These are phyloP conservation scores for Petrolisthes cinctipes DNA, from an alignment of 2,888 invertebrate species.

Conservation along the genomic window DNA sequence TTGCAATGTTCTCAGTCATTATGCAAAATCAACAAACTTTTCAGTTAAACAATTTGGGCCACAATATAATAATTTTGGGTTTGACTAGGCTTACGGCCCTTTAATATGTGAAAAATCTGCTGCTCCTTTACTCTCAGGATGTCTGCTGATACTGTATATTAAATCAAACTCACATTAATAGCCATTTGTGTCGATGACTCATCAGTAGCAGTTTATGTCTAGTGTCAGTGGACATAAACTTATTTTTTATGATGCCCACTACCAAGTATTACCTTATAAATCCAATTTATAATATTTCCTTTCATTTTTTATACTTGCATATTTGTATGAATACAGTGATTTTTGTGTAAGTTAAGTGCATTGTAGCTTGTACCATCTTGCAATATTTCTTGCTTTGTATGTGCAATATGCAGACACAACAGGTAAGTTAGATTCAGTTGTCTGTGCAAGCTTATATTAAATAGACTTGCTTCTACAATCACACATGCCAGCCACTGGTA, in stretches of 20 bases:
- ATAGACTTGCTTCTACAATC: background rate
- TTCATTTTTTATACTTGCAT: background rate
- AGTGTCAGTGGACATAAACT: background rate
- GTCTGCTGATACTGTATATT: too few species aligned
- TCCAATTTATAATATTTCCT: background rate
- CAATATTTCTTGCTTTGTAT: constrained; percentile 15
- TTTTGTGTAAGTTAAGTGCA: background rate
- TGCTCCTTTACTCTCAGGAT: too few species aligned
- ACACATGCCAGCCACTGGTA: background rate
- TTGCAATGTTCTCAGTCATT: too few species aligned
- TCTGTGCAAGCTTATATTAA: background rate
- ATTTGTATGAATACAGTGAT: background rate
- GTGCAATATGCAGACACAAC: constrained; percentile 41
- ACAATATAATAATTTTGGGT: too few species aligned
- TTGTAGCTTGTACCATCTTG: constrained; percentile 21
- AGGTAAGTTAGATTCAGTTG: background rate
- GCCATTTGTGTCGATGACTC: too few species aligned
- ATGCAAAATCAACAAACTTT: too few species aligned
- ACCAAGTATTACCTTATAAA: background rate
- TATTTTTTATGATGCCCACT: background rate
- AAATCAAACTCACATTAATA: too few species aligned
- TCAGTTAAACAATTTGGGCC: too few species aligned
- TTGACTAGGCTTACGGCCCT: too few species aligned
- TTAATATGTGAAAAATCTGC: too few species aligned
- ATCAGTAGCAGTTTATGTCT: background rate